Evolutionary conservation across 2,113 vertebrate species (phyloP), one percentile per base, ranked within the genome.

Genomic region (Lipophrys pholis): DNA sequence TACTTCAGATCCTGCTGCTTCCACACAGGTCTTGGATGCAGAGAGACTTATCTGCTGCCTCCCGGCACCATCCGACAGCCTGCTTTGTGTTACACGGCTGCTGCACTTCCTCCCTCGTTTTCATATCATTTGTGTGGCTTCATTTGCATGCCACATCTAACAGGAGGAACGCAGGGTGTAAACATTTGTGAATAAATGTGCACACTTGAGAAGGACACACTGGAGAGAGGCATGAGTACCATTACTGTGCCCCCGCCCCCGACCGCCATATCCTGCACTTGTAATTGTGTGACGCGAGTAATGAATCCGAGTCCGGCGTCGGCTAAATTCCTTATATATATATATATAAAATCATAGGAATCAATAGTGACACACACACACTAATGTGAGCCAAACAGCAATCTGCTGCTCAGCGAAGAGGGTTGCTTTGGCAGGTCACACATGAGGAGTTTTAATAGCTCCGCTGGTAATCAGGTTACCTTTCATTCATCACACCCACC

Each of bases 401-500:
- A 76, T 84, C 62, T 79, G 68, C 76, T 68, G 80, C 73, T 76
- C 74, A 83, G 80, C 71, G 30, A 59, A 83, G 56, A 52, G 50
- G 62, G 78, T 35, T 84, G 63, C 70, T 45, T 61, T 65, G 80
- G 82, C 57, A 55, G 83, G 90, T 90, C 89, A 92, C 91, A 87
- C 92, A 91, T 82, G 86, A 91, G 82, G 78, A 87, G 67, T 82
- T 93, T 93, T 90, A 93, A 91, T 93, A 87, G 90, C 82, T 82
- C 73, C 36, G 59, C 46, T 77, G 76, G 90, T 92, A 91, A 92
- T 92, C 87, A 83, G 75, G 71, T 81, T 87, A 82, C 73, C 82
- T 83, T 81, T 85, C 87, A 87, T 89, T 90, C 80, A 89, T 89
- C 80, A 75, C 53, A 5, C 74, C 63, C 71, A 75, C 71, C 63